These are phyloP conservation scores for Drosophila kohkoa DNA, from an alignment of 1,140 invertebrate species.

Conservation along the genomic window DNA sequence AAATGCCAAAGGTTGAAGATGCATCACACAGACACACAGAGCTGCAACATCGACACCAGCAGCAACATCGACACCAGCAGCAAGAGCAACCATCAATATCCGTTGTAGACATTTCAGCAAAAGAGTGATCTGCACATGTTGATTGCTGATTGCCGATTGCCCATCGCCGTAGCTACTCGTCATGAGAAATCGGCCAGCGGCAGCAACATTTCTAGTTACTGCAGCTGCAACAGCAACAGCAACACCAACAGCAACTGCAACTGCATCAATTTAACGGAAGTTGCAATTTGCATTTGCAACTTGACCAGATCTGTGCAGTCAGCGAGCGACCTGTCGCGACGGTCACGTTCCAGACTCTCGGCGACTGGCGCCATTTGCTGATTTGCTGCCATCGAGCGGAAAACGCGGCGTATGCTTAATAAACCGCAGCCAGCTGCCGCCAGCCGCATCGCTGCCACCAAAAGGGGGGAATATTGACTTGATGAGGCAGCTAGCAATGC, in stretches of 20 bases:
- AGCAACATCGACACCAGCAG: conserved; percentile 2
- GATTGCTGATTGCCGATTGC: conserved; percentile 33
- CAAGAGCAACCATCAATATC: background rate
- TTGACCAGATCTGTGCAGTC: conserved; percentile 53
- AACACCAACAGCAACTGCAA: background rate
- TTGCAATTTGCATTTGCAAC: conserved; percentile 81
- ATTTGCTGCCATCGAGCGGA: conserved; percentile 64
- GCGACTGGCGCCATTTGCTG: conserved; percentile 67
- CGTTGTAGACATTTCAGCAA: background rate
- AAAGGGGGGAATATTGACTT: background rate
- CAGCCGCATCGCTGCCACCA: background rate
- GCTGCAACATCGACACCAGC: background rate
- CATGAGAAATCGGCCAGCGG: conserved; percentile 1
- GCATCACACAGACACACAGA: background rate
- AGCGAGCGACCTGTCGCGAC: conserved; percentile 25
- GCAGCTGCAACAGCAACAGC: background rate
- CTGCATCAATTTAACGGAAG: conserved; percentile 71
- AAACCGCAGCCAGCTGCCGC: conserved; percentile 14
- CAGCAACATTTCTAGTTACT: conserved; percentile 14
- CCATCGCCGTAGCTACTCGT: conserved; percentile 35
- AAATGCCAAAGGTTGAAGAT: conserved; percentile 39
- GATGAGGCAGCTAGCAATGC: background rate
- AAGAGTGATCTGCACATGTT: conserved; percentile 8
- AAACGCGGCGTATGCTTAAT: conserved; percentile 50
- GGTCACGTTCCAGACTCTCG: conserved; percentile 31